phyloP scores from a whole-genome alignment of 2,888 invertebrate species.

The Furcula furcula region DNA sequence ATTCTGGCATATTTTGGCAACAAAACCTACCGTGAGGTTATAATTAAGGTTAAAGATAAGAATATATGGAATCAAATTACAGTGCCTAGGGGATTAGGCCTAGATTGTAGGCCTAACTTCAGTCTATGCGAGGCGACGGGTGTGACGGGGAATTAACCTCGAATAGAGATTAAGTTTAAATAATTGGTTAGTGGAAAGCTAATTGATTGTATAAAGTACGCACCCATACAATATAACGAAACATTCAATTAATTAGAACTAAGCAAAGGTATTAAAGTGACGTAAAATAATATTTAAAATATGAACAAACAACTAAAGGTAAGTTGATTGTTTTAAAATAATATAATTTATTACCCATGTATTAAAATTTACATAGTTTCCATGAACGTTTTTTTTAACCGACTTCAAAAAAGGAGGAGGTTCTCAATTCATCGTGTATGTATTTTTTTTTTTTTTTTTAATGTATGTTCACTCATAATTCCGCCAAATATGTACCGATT shows the following conservation, averaged over 20 bases:
- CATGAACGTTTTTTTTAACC: too few species aligned
- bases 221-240: constrained; percentile 9
- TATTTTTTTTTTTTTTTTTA: too few species aligned
- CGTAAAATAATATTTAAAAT: not conserved
- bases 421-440: too few species aligned
- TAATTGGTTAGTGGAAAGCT: constrained; percentile 27
- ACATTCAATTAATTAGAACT: constrained; percentile 27
- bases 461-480: too few species aligned
- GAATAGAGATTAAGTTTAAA: constrained; percentile 25
- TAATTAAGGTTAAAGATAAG: not conserved
- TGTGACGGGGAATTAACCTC: constrained; percentile 6
- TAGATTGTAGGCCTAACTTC: constrained; percentile 44
- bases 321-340: too few species aligned
- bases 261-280: constrained; percentile 15
- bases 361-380: too few species aligned
- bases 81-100: constrained; percentile 17
- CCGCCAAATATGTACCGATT: too few species aligned
- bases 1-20: constrained; percentile 30
- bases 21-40: constrained; percentile 4
- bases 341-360: too few species aligned
- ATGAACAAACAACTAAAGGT: too few species aligned
- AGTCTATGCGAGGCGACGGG: constrained; percentile 26
- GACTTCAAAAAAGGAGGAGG: too few species aligned
- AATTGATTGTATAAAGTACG: constrained; percentile 29
- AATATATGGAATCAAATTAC: not conserved